Conservation (phyloP, 2,113 vertebrate species). For the Carassius auratus region DNA sequence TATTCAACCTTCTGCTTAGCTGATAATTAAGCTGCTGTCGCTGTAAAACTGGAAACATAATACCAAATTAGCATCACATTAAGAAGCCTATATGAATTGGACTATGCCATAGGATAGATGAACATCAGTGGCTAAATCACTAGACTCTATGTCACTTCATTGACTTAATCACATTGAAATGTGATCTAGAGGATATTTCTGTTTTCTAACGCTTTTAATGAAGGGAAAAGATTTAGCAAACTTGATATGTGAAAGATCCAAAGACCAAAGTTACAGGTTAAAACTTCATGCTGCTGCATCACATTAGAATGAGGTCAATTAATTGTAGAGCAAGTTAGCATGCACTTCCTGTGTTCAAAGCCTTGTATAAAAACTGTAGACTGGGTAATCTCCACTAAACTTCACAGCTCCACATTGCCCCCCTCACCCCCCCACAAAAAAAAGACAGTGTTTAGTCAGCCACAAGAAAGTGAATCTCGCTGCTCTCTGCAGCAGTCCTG, state of each 20-base stretch:
- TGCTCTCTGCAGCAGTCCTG: conserved; percentile 67
- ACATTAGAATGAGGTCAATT: conserved; percentile 49
- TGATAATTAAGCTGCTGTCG: conserved; percentile 49
- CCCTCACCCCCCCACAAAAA: not conserved
- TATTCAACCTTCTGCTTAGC: conserved; percentile 55
- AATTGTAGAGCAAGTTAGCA: conserved; percentile 62
- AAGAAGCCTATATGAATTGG: conserved; percentile 72
- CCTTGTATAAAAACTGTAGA: conserved; percentile 61
- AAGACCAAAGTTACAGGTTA: too few species aligned
- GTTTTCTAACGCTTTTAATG: not conserved
- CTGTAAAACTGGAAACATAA: conserved; percentile 65
- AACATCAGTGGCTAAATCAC: conserved; percentile 67
- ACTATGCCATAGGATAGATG: conserved; percentile 73
- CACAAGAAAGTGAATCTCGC: conserved; percentile 76
- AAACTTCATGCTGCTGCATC: conserved; percentile 18
- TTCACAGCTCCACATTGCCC: conserved; percentile 69
- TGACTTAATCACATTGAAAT: not conserved
- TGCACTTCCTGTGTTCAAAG: conserved; percentile 77
- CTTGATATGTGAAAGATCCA: not conserved
- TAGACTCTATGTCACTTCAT: conserved; percentile 24
- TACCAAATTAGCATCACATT: conserved; percentile 76
- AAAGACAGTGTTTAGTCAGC: conserved; percentile 69
- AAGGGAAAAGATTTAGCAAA: conserved; percentile 51
- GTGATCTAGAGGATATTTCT: not conserved
- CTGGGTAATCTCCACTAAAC: conserved; percentile 68